Evolutionary conservation across 2,797 vertebrate species (phyloP), one percentile per base, ranked within the genome.

Genomic region (Thaleichthys pacificus): DNA sequence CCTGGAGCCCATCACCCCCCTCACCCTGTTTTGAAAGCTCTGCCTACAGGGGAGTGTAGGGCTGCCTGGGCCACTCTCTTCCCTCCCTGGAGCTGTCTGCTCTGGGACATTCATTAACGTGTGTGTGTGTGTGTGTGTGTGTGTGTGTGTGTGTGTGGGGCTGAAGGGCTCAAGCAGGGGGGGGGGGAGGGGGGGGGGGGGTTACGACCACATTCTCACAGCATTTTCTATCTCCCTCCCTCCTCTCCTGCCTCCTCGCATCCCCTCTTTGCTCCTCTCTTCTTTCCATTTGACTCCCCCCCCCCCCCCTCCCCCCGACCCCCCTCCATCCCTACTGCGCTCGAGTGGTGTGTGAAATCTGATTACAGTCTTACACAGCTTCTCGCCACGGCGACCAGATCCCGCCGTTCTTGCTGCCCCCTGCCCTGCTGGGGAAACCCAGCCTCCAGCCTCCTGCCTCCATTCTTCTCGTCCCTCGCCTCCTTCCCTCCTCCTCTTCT

Each of bases 71-170:
- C 35, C 32, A 9, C 35, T 38, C 35, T 38, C 32, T 6, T 35
- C 32, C 32, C 32, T 35, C 32, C 32, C 32, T 35, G 32, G 32
- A 35, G 32, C 32, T 35, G 32, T 35, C 32, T 35, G 32, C 32
- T 35, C 32, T 35, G 32, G 32, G 32, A 35, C 32, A 5, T 35
- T 35, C 32, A 24, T 24, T 24, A 24, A 24, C 1, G 22, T 24
- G 22, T 24, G 22, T 24, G 35, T 14, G 21, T 47, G 56, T 15
- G 17, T 47, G 15, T 60, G 54, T 22, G 56, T 69, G 56, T 60
- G 22, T 69, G 68, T 47, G 68, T 6, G 69, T 60, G 70, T 77
- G 73, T 69, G 70, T 69, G 24, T 61, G 69, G 77, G 73, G 66
- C 68, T 14, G 30, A 2, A n/a, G 6, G 9, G 7, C 6, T 9